Conservation (phyloP, 2,888 invertebrate genomes). For the Prenolepis imparis region DNA sequence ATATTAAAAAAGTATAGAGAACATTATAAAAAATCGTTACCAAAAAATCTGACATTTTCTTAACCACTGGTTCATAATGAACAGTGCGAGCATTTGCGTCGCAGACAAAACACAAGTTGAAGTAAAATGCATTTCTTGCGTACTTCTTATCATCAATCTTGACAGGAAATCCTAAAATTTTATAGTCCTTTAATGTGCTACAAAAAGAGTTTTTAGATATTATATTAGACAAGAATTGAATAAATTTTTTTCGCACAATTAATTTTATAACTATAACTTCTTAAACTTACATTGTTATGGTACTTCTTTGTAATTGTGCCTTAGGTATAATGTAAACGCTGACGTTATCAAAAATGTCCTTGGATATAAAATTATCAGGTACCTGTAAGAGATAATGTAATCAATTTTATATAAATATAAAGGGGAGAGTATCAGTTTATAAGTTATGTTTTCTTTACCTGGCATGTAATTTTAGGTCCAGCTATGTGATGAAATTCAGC, state of each 20-base stretch:
- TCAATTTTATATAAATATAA: not conserved
- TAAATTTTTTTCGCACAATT: too few species aligned
- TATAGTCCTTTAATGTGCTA: slow-evolving; percentile 93
- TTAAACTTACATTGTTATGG: slow-evolving; percentile 94
- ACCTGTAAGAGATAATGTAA: slow-evolving; percentile 88
- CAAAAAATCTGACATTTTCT: slow-evolving; percentile 96
- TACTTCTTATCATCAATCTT: slow-evolving; percentile 96
- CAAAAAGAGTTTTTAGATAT: slow-evolving; percentile 66
- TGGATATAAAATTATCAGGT: slow-evolving; percentile 96
- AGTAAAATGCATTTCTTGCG: slow-evolving; percentile 97
- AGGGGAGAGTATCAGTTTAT: not conserved
- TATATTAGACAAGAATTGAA: not conserved
- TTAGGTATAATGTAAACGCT: slow-evolving; percentile 98
- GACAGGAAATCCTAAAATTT: slow-evolving; percentile 97
- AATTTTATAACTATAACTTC: not conserved
- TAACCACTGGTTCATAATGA: slow-evolving; percentile 97
- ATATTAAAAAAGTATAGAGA: slow-evolving; percentile 15
- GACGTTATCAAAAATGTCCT: slow-evolving; percentile 97
- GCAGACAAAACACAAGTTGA: slow-evolving; percentile 98
- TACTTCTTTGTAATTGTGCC: slow-evolving; percentile 95
- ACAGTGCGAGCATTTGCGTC: slow-evolving; percentile 95
- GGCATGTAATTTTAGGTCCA: slow-evolving; percentile 94
- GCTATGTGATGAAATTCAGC: slow-evolving; percentile 93
- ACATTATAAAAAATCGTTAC: slow-evolving; percentile 85
- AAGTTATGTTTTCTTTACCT: slow-evolving; percentile 87